These are phyloP conservation scores for Hozukius guyotensis DNA, from an alignment of 2,797 vertebrate genomes.

Conservation along the genomic window DNA sequence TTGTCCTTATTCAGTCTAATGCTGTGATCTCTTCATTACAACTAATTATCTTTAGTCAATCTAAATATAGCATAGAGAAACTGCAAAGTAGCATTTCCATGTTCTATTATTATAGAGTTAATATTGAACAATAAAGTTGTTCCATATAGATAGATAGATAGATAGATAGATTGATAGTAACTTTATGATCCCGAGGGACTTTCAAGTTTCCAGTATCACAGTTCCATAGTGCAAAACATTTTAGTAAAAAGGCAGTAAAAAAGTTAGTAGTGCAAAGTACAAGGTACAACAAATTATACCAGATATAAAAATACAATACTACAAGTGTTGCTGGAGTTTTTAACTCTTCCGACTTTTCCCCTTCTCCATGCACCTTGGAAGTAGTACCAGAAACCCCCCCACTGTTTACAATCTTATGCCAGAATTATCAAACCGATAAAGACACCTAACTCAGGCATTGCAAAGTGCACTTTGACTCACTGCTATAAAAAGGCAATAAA, in stretches of 20 bases:
- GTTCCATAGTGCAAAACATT: too few relatives aligned
- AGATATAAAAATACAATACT: neutral
- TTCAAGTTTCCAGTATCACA: too few relatives aligned
- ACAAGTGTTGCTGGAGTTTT: neutral
- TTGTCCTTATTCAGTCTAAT: neutral
- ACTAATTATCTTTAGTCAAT: too few relatives aligned
- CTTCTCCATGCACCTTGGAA: neutral
- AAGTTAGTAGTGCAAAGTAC: too few relatives aligned
- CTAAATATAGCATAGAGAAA: neutral
- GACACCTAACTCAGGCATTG: neutral
- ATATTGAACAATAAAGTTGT: neutral
- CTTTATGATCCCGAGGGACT: too few relatives aligned
- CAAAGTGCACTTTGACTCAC: slow-evolving; percentile 27
- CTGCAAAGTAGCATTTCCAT: neutral
- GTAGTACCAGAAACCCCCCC: neutral
- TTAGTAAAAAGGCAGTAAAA: too few relatives aligned
- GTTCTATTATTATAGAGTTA: neutral
- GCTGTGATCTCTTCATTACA: neutral
- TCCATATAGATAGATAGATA: too few relatives aligned
- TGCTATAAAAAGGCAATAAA: neutral
- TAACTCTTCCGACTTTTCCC: neutral
- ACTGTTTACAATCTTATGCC: neutral
- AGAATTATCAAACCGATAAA: slow-evolving; percentile 3
- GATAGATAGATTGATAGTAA: too few relatives aligned
- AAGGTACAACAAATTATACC: too few relatives aligned